Evolutionary conservation across 2,888 invertebrate genomes (phyloP).

Genomic region (Mesorhabditis sp.): DNA sequence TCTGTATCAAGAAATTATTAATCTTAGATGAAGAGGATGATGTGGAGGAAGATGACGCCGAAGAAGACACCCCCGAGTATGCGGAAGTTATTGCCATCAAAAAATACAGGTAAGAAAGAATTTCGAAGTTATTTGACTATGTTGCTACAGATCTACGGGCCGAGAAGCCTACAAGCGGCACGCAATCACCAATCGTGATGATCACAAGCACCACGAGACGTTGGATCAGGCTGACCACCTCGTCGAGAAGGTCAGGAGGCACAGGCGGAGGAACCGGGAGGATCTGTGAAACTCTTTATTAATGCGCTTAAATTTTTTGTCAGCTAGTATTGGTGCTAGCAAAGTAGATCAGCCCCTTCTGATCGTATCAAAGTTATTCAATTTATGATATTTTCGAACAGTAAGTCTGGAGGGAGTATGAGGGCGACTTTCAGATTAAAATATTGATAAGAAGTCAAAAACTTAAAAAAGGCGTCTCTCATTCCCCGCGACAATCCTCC

Average conservation of each 20-base stretch:
- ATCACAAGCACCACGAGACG: constrained; percentile 41
- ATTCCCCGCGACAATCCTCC: background rate
- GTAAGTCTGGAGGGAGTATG: too few relatives aligned
- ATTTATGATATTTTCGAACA: too few relatives aligned
- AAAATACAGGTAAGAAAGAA: constrained; percentile 15
- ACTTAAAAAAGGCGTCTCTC: background rate
- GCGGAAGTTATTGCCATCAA: constrained; percentile 19
- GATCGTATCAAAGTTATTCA: too few relatives aligned
- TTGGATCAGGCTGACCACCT: constrained; percentile 49
- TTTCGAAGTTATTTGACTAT: background rate
- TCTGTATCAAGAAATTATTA: too few relatives aligned
- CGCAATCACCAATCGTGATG: constrained; percentile 50
- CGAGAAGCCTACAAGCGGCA: constrained; percentile 44
- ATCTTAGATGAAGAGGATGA: constrained; percentile 10
- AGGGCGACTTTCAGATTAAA: too few relatives aligned
- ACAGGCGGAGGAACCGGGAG: background rate
- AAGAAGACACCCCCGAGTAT: constrained; percentile 12
- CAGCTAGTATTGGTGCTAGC: too few relatives aligned
- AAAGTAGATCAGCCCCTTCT: too few relatives aligned
- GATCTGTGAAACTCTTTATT: background rate
- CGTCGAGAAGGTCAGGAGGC: constrained; percentile 47
- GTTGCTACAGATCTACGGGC: constrained; percentile 22
- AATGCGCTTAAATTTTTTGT: too few relatives aligned
- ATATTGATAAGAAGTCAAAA: background rate
- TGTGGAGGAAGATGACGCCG: constrained; percentile 11